Evolutionary conservation across 2,888 invertebrate genomes (phyloP), one percentile per base, ranked within the genome.

Genomic region (Andrena trimmerana): DNA sequence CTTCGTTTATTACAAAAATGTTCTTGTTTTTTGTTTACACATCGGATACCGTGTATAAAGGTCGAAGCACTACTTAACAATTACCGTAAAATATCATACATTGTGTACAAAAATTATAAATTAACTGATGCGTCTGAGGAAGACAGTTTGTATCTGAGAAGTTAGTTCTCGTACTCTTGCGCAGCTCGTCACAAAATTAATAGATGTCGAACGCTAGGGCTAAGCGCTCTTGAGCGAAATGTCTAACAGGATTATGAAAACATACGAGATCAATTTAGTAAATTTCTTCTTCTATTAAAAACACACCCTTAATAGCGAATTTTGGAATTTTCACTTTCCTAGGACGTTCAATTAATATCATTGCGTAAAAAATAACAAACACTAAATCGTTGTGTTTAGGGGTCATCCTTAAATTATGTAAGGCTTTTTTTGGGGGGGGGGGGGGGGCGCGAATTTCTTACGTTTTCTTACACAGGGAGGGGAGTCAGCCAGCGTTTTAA

Each of bases 31-130:
- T 75, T 8, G 52, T 59, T 65, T 68, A 72, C 63, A 78, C 74
- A 71, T 67, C 20, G 33, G n/a, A 63, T 27, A 48, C 71, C 33
- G 48, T 33, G 20, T 78, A 78, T 54, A 78, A 78, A 81, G 54
- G 33, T 77, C 50, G 67, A 70, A 77, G 70, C 67, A 60, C 52
- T 60, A 59, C 42, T 60, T 57, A 70, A 66, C 16, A 7, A 62
- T 69, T 76, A 70, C 0, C 20, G 13, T 65, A 71, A 54, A 71
- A 8, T 84, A 83, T 83, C 27, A 69, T 83, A 83, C 76, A 84
- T 52, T 83, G 78, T 83, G 57, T 86, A 86, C 80, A 83, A 72
- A 42, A 85, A 83, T 75, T 70, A 71, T 71, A 52, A 27, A 67
- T 62, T 78, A 80, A 74, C 24, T 42, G 69, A 31, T 63, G 42